Conservation (phyloP, 1,140 invertebrate species). For the Drosophila santomea region DNA sequence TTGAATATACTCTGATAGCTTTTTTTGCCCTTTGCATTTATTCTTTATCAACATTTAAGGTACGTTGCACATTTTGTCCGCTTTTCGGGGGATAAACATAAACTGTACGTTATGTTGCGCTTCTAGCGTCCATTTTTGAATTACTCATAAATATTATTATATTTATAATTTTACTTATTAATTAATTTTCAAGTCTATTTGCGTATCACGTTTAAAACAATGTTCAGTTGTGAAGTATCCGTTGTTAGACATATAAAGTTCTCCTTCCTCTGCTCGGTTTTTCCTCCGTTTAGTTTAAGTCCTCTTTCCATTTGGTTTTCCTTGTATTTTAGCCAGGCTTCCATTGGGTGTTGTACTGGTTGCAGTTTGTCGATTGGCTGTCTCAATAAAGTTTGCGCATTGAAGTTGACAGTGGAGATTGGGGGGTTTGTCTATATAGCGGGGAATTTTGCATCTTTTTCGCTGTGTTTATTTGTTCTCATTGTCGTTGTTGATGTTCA, state of each 20-base stretch:
- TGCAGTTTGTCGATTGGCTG: conserved; percentile 63
- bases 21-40: conserved; percentile 25
- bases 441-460: conserved; percentile 82
- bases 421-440: conserved; percentile 29
- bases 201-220: conserved; percentile 83
- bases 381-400: conserved; percentile 64
- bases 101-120: conserved; percentile 79
- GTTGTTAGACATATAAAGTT: conserved; percentile 77
- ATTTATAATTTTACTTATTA: conserved; percentile 81
- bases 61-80: conserved; percentile 81
- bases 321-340: conserved; percentile 44
- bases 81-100: conserved; percentile 75
- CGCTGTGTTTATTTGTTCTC: conserved; percentile 54
- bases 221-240: conserved; percentile 81
- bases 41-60: conserved; percentile 65
- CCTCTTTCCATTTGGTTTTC: conserved; percentile 8
- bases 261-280: conserved; percentile 32
- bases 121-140: conserved; percentile 77
- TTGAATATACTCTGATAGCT: conserved; percentile 34
- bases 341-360: conserved; percentile 40
- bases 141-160: conserved; percentile 81
- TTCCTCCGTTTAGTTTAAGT: conserved; percentile 12
- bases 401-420: conserved; percentile 62
- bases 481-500: conserved; percentile 46
- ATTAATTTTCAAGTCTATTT: conserved; percentile 83